phyloP scores from a whole-genome alignment of 1,140 invertebrate genomes.

The Zaprionus ghesquierei region DNA sequence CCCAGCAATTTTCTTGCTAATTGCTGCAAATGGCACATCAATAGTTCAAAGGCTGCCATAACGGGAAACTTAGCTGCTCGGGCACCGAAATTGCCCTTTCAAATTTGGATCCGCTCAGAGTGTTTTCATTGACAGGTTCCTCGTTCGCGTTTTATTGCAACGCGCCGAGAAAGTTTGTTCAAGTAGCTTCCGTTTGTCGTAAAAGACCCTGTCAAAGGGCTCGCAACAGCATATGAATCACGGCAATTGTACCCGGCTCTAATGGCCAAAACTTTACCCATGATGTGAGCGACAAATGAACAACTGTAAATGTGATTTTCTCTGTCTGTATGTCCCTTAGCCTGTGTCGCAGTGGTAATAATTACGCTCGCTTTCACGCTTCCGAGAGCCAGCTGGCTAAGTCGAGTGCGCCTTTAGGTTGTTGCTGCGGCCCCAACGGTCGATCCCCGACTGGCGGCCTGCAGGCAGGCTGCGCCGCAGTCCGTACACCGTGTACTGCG shows the following conservation, averaged over 20 bases:
- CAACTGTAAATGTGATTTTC: slow-evolving; percentile 41
- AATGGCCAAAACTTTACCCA: slow-evolving; percentile 76
- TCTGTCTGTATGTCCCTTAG: slow-evolving; percentile 6
- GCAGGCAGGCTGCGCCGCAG: background rate
- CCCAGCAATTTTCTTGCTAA: slow-evolving; percentile 48
- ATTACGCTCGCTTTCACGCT: background rate
- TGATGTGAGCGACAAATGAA: slow-evolving; percentile 64
- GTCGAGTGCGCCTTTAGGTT: background rate
- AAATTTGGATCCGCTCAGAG: background rate
- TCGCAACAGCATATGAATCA: slow-evolving; percentile 69
- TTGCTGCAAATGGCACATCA: slow-evolving; percentile 74
- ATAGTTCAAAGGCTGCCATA: slow-evolving; percentile 72
- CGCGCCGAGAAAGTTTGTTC: slow-evolving; percentile 56
- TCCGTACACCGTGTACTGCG: background rate
- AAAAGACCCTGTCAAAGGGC: slow-evolving; percentile 38
- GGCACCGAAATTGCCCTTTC: slow-evolving; percentile 3
- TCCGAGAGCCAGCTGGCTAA: slow-evolving; percentile 9
- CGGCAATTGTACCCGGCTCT: slow-evolving; percentile 68
- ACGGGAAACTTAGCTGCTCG: slow-evolving; percentile 35
- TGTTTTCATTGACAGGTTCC: slow-evolving; percentile 41
- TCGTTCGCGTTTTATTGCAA: slow-evolving; percentile 50
- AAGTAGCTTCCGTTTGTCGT: slow-evolving; percentile 77
- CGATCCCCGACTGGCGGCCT: slow-evolving; percentile 45
- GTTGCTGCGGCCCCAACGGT: slow-evolving; percentile 50
- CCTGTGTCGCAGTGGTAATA: slow-evolving; percentile 8